Conservation (phyloP, 1,140 invertebrate genomes). For the Cyclina sinensis region DNA sequence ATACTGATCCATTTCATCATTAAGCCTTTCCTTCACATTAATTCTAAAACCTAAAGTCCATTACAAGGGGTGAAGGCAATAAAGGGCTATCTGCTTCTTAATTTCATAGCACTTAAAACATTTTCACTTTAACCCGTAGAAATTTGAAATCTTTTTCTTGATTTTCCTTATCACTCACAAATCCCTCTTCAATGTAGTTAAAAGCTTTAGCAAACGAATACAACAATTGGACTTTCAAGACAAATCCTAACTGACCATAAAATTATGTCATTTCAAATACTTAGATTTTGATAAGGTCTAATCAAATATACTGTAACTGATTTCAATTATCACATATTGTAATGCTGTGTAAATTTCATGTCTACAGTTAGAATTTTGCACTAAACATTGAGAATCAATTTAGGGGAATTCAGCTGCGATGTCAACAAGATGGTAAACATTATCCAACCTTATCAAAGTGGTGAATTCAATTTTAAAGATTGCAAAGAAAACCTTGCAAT, state of each 20-base stretch:
- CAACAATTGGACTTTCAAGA: background rate
- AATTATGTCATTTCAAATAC: constrained; percentile 9
- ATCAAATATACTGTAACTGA: too few species aligned
- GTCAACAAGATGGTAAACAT: background rate
- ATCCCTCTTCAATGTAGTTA: constrained; percentile 12
- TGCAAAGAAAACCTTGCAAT: too few species aligned
- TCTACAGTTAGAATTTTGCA: background rate
- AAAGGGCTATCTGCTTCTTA: too few species aligned
- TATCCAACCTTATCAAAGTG: background rate
- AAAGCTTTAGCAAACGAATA: background rate
- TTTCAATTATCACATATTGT: background rate
- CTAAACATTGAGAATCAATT: background rate
- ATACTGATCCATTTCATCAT: too few species aligned
- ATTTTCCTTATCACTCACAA: background rate
- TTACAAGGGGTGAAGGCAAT: too few species aligned
- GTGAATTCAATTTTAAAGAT: too few species aligned
- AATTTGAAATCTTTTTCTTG: background rate
- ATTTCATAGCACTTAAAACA: too few species aligned
- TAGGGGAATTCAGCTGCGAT: background rate
- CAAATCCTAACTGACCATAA: background rate
- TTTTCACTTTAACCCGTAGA: too few species aligned
- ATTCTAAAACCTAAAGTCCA: too few species aligned
- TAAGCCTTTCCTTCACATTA: too few species aligned
- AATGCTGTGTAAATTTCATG: background rate
- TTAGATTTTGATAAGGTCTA: background rate